Evolutionary conservation across 2,888 invertebrate genomes (phyloP).

Genomic region (Agrotis exclamationis): DNA sequence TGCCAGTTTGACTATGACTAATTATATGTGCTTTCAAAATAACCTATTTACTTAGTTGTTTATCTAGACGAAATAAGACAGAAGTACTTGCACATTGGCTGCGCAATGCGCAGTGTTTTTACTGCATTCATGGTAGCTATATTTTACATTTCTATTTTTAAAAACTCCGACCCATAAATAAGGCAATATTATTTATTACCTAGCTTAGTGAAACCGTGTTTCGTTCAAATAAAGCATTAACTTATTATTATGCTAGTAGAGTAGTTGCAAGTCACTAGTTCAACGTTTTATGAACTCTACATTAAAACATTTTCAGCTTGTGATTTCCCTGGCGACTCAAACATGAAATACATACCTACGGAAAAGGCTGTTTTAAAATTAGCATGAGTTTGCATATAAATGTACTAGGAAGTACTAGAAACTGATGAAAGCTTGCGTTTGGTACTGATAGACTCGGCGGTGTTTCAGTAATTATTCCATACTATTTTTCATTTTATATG

Average conservation of each 20-base stretch:
- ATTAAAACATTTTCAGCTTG: conserved; percentile 52
- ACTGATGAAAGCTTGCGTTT: neutral
- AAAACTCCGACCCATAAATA: neutral
- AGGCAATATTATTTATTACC: conserved; percentile 13
- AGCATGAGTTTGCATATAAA: conserved; percentile 24
- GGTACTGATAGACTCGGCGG: conserved; percentile 9
- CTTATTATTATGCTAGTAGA: conserved; percentile 17
- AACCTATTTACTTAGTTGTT: too few species aligned
- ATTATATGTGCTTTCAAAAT: too few species aligned
- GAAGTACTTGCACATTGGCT: too few species aligned
- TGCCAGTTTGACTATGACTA: too few species aligned
- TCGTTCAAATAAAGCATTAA: conserved; percentile 29
- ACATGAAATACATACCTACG: conserved; percentile 27
- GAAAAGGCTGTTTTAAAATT: conserved; percentile 45
- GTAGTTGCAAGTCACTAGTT: conserved; percentile 26
- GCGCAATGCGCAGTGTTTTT: too few species aligned
- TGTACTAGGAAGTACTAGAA: neutral
- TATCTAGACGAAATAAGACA: too few species aligned
- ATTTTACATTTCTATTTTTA: neutral
- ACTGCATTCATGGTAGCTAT: neutral
- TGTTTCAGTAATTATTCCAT: neutral
- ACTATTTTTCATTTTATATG: neutral
- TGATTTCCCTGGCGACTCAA: conserved; percentile 52
- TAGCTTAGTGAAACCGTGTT: conserved; percentile 18
- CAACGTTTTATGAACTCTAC: conserved; percentile 41